Conservation (phyloP, 2,113 vertebrate species). For the Lota lota region DNA sequence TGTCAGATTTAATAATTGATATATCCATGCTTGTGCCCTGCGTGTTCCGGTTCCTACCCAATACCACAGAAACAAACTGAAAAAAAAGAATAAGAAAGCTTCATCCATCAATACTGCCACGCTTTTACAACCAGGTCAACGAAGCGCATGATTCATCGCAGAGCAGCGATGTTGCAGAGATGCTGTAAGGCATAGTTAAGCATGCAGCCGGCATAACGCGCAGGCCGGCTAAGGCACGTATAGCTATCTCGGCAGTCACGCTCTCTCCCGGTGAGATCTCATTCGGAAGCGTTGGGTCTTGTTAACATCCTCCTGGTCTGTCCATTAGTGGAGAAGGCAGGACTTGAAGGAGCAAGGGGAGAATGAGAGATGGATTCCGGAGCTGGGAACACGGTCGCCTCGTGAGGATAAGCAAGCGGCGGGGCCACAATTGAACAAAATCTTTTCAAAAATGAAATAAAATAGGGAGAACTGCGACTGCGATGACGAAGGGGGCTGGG, state of each 20-base stretch:
- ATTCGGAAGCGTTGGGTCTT: constrained; percentile 18
- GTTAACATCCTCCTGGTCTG: constrained; percentile 7
- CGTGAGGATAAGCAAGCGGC: background rate
- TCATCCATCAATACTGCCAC: constrained; percentile 41
- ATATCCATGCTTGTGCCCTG: constrained; percentile 35
- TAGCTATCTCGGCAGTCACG: background rate
- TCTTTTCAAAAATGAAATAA: background rate
- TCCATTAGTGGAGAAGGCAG: constrained; percentile 10
- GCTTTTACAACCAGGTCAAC: constrained; percentile 56
- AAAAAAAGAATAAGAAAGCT: constrained; percentile 29
- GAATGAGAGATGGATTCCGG: background rate
- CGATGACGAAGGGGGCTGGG: too few relatives aligned
- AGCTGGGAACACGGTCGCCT: constrained; percentile 11
- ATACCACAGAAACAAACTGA: background rate
- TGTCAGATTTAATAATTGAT: constrained; percentile 71
- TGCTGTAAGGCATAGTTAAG: constrained; percentile 9
- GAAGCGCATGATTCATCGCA: constrained; percentile 20
- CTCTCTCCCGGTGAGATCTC: background rate
- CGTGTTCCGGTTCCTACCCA: constrained; percentile 16
- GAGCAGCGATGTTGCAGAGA: background rate
- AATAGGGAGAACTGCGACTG: too few relatives aligned
- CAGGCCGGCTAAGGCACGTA: constrained; percentile 12
- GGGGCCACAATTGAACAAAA: background rate
- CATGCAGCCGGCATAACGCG: constrained; percentile 3
- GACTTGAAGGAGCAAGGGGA: constrained; percentile 7